These are phyloP conservation scores for Hycleus phaleratus DNA, from an alignment of 1,140 invertebrate species.

Conservation along the genomic window DNA sequence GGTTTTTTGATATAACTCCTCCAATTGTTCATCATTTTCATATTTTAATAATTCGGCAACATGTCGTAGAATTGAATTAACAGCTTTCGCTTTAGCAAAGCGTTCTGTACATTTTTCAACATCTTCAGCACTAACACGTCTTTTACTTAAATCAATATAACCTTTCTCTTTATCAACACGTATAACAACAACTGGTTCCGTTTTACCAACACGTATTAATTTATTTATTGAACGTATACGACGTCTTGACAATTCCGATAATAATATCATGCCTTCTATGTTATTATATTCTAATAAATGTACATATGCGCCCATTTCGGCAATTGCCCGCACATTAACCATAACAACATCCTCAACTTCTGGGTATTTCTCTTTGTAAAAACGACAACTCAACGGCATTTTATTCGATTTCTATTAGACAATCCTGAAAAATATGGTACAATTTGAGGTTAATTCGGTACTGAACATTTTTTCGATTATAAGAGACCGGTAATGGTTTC, in stretches of 20 bases:
- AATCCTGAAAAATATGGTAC: slow-evolving; percentile 4
- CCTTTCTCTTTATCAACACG: slow-evolving; percentile 99
- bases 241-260: slow-evolving; percentile 94
- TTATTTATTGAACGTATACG: slow-evolving; percentile 99
- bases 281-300: slow-evolving; percentile 97
- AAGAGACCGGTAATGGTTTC: background rate
- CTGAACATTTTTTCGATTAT: too few relatives aligned
- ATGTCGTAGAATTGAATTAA: slow-evolving; percentile 95
- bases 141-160: slow-evolving; percentile 98
- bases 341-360: slow-evolving; percentile 99
- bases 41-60: slow-evolving; percentile 93
- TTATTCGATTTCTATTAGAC: slow-evolving; percentile 29
- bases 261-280: slow-evolving; percentile 93
- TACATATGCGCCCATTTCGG: slow-evolving; percentile 99
- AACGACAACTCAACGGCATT: slow-evolving; percentile 95
- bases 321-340: slow-evolving; percentile 97
- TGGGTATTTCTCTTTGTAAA: slow-evolving; percentile 96
- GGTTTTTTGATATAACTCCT: slow-evolving; percentile 94
- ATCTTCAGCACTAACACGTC: slow-evolving; percentile 96
- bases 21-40: slow-evolving; percentile 83
- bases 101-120: slow-evolving; percentile 97
- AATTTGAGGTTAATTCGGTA: slow-evolving; percentile 2
- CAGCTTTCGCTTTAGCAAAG: slow-evolving; percentile 97
- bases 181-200: slow-evolving; percentile 98
- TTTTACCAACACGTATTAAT: slow-evolving; percentile 96